Percentiles rank a stretch among this genome's conserved stretches.
Evolutionary conservation across 1,140 invertebrate genomes (phyloP).

Genomic region (Globodera rostochiensis): DNA sequence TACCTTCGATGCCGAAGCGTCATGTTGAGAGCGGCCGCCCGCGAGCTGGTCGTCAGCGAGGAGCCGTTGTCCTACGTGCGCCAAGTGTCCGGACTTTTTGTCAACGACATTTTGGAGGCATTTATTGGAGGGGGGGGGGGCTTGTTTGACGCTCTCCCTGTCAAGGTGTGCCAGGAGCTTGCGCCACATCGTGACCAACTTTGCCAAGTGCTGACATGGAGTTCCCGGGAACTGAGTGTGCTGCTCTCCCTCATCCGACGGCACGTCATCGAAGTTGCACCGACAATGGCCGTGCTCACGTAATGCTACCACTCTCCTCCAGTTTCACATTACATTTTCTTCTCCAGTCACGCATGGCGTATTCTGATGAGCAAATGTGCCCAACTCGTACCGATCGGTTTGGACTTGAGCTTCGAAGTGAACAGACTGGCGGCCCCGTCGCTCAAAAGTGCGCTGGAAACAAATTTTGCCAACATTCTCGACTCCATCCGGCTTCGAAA

Average conservation of each 20-base stretch:
- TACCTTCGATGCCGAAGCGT: conserved; percentile 83
- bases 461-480: conserved; percentile 76
- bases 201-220: conserved; percentile 58
- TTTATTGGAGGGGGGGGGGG: not conserved
- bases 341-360: conserved; percentile 39
- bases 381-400: conserved; percentile 74
- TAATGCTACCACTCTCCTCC: not conserved
- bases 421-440: conserved; percentile 77
- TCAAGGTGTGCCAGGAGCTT: conserved; percentile 80
- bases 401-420: conserved; percentile 82
- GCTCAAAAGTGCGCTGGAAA: conserved; percentile 71
- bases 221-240: conserved; percentile 75
- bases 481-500: conserved; percentile 76
- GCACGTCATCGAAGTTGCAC: conserved; percentile 85
- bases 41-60: conserved; percentile 83
- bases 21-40: conserved; percentile 79
- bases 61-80: conserved; percentile 82
- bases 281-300: conserved; percentile 45
- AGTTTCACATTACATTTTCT: too few relatives aligned
- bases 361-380: conserved; percentile 53
- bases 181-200: conserved; percentile 71
- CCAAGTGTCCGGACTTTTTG: conserved; percentile 82
- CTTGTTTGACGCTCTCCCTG: not conserved
- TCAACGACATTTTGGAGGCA: conserved; percentile 79
- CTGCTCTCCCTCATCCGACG: conserved; percentile 80